Base-by-base conservation (phyloP, 1,140 invertebrate genomes). In the Trachelipus rathkii region DNA sequence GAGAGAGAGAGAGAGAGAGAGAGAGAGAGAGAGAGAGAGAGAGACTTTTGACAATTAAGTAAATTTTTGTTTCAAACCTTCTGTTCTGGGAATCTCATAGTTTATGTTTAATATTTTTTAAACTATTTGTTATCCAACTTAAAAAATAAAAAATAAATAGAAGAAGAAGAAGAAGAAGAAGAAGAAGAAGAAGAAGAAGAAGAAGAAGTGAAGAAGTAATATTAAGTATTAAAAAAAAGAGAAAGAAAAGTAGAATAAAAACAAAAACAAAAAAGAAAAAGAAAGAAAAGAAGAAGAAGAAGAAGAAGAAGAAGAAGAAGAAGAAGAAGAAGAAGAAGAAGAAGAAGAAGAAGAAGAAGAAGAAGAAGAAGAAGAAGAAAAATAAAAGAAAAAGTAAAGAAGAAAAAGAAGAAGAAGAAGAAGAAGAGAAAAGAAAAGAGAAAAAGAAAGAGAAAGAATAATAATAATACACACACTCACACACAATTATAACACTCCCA, bases 301-400 rank as follows among this genome's bases (percentile, higher is more conserved):
- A 68, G 60, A 43, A 66, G 60, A 23, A 69, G 53, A n/a, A n/a
- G n/a, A n/a, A n/a, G n/a, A n/a, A n/a, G 44, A 72, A 45, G 44
- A 76, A 11, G 68, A 24, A 6, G 69, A 23, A 43, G 21, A 46
- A 44, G 46, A 33, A 45, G 11, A 11, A 10, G 68, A 44, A 72
- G 45, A 44, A 66, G 33, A 46, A 75, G 23, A 44, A 44, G 44
- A 69, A 70, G 69, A 44, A 24, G 44, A 43, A 70, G 74, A 75
- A 69, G 44, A 23, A 44, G 19, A 66, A 44, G 33, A 24, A 60
- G 74, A 72, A 44, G 44, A n/a, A n/a, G n/a, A n/a, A n/a, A n/a
- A n/a, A n/a, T n/a, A n/a, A n/a, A n/a, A n/a, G n/a, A n/a, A n/a
- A 44, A 43, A 44, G 44, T 46, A 75, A 21, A 43, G 43, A 71